phyloP scores from a whole-genome alignment of 2,888 invertebrate species.

The Atethmia centrago region DNA sequence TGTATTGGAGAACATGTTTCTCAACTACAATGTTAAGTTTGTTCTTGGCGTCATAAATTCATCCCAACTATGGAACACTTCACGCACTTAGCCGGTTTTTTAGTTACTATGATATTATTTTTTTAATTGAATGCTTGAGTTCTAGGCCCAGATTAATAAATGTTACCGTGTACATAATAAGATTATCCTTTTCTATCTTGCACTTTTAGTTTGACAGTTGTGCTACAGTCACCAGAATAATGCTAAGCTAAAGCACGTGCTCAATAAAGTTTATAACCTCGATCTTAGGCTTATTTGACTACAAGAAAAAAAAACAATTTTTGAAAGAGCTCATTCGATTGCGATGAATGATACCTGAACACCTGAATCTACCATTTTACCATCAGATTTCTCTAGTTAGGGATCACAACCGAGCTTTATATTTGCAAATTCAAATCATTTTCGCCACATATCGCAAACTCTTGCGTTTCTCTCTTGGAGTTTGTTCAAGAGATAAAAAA shows the following conservation, averaged over 20 bases:
- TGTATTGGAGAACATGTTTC: too few relatives aligned
- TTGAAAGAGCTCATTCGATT: neutral
- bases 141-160: neutral
- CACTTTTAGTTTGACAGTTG: neutral
- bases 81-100: neutral
- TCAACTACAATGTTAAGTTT: too few relatives aligned
- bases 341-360: neutral
- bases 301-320: neutral
- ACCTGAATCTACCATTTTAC: neutral
- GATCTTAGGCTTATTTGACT: too few relatives aligned
- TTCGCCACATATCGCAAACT: slow-evolving; percentile 1
- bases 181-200: neutral
- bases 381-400: neutral
- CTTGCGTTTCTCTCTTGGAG: slow-evolving; percentile 7
- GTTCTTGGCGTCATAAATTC: too few relatives aligned
- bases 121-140: neutral
- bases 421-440: slow-evolving; percentile 10
- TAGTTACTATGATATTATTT: neutral
- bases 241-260: neutral
- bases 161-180: too few relatives aligned
- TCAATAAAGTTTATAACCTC: neutral
- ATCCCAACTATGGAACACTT: too few relatives aligned
- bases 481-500: slow-evolving; percentile 41
- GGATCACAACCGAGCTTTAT: neutral
- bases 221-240: neutral